phyloP scores from a whole-genome alignment of 1,140 invertebrate genomes.

The Nebria ingens region DNA sequence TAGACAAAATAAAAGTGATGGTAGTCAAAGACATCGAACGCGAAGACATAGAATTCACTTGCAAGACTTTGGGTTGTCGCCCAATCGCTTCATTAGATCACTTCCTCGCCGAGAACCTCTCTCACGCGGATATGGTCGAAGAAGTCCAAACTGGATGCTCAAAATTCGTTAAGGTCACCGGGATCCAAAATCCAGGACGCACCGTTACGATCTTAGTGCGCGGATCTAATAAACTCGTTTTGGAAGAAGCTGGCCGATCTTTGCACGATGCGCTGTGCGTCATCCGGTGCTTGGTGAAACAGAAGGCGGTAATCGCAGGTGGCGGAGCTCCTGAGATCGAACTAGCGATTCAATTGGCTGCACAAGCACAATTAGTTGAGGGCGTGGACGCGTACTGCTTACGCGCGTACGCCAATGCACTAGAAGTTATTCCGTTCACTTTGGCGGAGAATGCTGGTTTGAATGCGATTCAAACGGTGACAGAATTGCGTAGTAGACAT shows the following conservation, averaged over 20 bases:
- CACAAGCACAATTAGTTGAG: constrained; percentile 69
- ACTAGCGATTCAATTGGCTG: constrained; percentile 73
- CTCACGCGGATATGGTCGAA: constrained; percentile 88
- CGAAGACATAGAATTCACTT: constrained; percentile 95
- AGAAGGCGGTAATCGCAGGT: constrained; percentile 82
- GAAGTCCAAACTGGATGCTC: constrained; percentile 82
- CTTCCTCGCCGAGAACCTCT: constrained; percentile 85
- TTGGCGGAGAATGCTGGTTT: constrained; percentile 99
- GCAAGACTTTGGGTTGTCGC: constrained; percentile 87
- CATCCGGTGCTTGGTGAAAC: constrained; percentile 87
- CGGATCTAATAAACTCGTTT: constrained; percentile 94
- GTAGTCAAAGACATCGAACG: constrained; percentile 97
- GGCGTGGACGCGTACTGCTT: constrained; percentile 94
- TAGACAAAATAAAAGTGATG: constrained; percentile 99
- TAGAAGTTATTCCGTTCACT: constrained; percentile 96
- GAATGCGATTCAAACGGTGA: constrained; percentile 95
- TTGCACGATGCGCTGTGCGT: constrained; percentile 98
- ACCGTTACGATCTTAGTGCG: constrained; percentile 91
- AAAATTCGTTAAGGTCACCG: constrained; percentile 83
- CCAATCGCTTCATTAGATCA: constrained; percentile 99
- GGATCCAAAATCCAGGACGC: constrained; percentile 67
- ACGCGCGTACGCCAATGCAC: constrained; percentile 87
- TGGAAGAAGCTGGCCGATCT: constrained; percentile 91
- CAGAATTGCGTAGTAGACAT: constrained; percentile 90
- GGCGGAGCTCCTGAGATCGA: constrained; percentile 97